Percentiles rank a stretch among this genome's conserved stretches.
phyloP scores from a whole-genome alignment of 2,113 vertebrate species.

The Sinocyclocheilus grahami region DNA sequence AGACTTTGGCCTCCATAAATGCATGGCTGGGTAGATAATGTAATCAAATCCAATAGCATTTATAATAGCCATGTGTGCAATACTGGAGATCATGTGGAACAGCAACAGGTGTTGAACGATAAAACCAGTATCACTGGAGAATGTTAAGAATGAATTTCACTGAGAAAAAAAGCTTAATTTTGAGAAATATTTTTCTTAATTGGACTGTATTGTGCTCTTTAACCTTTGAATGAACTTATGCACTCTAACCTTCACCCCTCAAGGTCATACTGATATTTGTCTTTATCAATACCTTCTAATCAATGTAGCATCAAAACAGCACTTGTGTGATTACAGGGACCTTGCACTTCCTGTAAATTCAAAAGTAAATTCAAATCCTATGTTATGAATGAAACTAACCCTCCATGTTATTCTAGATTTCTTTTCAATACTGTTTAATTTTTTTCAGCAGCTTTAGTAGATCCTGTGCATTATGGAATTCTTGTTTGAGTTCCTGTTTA shows the following conservation, averaged over 20 bases:
- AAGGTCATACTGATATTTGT: conserved; percentile 2
- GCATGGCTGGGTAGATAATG: not conserved
- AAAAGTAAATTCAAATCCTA: not conserved
- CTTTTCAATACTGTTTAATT: not conserved
- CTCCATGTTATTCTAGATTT: not conserved
- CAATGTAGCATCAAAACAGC: not conserved
- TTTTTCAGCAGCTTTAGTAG: conserved; percentile 15
- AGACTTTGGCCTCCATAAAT: conserved; percentile 17
- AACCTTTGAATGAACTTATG: not conserved
- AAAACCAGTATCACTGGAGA: not conserved
- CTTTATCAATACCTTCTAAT: conserved; percentile 12
- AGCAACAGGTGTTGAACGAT: not conserved
- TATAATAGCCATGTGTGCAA: not conserved
- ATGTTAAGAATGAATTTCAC: too few relatives aligned
- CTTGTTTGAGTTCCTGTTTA: conserved; percentile 85
- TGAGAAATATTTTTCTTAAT: not conserved
- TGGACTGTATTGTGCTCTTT: not conserved
- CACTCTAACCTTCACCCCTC: not conserved
- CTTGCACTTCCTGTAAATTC: conserved; percentile 17
- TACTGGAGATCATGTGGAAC: not conserved
- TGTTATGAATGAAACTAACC: not conserved
- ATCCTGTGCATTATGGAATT: conserved; percentile 79
- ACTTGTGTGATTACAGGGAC: not conserved
- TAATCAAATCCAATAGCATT: not conserved
- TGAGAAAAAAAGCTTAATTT: not conserved